Base-by-base conservation (phyloP, 2,113 vertebrate genomes). In the Mustela lutreola region DNA sequence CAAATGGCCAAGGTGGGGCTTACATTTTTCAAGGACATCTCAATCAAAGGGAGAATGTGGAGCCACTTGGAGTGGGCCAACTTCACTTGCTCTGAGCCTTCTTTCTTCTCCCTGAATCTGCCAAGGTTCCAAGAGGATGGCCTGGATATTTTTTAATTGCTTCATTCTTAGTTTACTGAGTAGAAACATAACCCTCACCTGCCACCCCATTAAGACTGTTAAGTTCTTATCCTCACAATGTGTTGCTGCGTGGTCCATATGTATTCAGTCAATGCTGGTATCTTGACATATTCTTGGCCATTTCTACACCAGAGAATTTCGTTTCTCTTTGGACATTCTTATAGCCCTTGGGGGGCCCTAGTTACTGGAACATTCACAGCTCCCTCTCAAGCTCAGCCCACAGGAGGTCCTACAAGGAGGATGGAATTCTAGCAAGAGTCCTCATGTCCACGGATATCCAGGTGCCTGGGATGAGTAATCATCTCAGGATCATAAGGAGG, bases 51-150 rank as follows among this genome's bases (percentile, higher is more conserved):
- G 45, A 58, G 48, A 18, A 22, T 9, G 22, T 2, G 5, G 31
- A 45, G 63, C 10, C 36, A 1, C 3, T 0, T 0, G 1, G 24
- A 89, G 12, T 11, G 7, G 50, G 45, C 19, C 62, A 22, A 6
- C 10, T 26, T 26, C 21, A 36, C 42, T 79, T 0, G 11, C 48
- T 78, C 82, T 75, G 50, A 50, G 36, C 6, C 10, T 58, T 62
- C 36, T 56, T 12, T 33, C 36, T 63, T 62, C 78, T 26, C 14
- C 5, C 45, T 33, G 24, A 53, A 33, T n/a, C 36, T 39, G 3
- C 6, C 9, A 63, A 42, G 36, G 50, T 82, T 56, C 65, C 0
- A 12, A 39, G n/a, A 85, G 2, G 67, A 45, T 0, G 45, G 24
- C 60, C 7, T 3, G 4, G 21, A 45, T 67, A 10, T 73, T 88